These are phyloP conservation scores for Chaenogobius annularis DNA, from an alignment of 2,113 vertebrate species.

Conservation along the genomic window DNA sequence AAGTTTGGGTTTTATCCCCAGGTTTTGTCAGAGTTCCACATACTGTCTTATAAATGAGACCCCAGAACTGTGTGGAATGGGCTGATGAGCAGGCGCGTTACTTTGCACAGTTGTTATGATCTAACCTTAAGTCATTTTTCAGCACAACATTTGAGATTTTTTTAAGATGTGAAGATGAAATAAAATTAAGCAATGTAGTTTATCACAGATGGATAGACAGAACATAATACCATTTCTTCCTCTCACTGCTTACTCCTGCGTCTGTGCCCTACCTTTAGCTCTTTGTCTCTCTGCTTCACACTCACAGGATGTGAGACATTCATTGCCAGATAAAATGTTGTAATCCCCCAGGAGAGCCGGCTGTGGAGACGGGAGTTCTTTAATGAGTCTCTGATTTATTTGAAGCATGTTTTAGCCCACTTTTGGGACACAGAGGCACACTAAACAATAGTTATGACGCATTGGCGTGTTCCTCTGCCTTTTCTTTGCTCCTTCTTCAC, in stretches of 20 bases:
- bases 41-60: no score
- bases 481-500: slow-evolving; percentile 24
- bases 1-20: no score
- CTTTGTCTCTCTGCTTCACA: slow-evolving; percentile 28
- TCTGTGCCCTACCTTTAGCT: slow-evolving; percentile 24
- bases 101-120: neutral
- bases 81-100: neutral
- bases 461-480: slow-evolving; percentile 23
- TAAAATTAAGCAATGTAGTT: slow-evolving; percentile 22
- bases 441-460: slow-evolving; percentile 50
- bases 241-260: slow-evolving; percentile 26
- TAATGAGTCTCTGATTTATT: slow-evolving; percentile 68
- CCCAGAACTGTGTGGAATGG: neutral
- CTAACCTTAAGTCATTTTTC: neutral
- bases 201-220: slow-evolving; percentile 15
- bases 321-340: slow-evolving; percentile 15
- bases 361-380: slow-evolving; percentile 27
- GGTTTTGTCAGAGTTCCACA: no score
- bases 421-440: slow-evolving; percentile 54
- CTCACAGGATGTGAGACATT: slow-evolving; percentile 6
- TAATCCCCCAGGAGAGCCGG: slow-evolving; percentile 44
- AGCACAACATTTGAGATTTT: neutral
- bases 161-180: neutral
- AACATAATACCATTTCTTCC: neutral
- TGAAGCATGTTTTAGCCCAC: slow-evolving; percentile 61